Conservation (phyloP, 2,113 vertebrate genomes). For the Alexandromys fortis region DNA sequence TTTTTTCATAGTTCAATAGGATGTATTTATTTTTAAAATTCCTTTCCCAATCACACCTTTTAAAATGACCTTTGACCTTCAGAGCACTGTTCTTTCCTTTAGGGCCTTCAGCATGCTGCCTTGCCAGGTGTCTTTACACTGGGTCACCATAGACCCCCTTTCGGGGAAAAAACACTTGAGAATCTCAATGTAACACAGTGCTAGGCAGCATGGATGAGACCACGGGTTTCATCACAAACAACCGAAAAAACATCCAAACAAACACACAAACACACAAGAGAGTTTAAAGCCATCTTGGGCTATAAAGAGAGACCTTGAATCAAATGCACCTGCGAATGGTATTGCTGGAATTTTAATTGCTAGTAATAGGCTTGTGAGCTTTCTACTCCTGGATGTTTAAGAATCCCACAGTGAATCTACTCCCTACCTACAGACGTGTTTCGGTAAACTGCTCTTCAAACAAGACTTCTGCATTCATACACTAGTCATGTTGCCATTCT, state of each 20-base stretch:
- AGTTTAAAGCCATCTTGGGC: background rate
- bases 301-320: background rate
- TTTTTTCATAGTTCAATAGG: background rate
- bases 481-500: background rate
- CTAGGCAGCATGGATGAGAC: background rate
- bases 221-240: background rate
- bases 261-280: background rate
- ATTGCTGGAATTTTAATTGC: background rate
- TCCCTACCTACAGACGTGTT: background rate
- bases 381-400: background rate
- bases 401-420: background rate
- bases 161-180: background rate
- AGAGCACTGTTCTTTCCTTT: background rate
- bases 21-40: background rate
- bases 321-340: background rate
- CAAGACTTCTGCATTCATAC: background rate
- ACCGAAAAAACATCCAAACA: background rate
- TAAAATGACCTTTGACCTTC: background rate
- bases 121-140: background rate
- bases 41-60: background rate
- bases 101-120: too few species aligned
- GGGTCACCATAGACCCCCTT: background rate
- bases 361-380: background rate
- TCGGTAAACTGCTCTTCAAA: background rate
- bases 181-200: background rate